Conservation (phyloP, 2,113 vertebrate species). For the Heterotilapia buettikoferi region DNA sequence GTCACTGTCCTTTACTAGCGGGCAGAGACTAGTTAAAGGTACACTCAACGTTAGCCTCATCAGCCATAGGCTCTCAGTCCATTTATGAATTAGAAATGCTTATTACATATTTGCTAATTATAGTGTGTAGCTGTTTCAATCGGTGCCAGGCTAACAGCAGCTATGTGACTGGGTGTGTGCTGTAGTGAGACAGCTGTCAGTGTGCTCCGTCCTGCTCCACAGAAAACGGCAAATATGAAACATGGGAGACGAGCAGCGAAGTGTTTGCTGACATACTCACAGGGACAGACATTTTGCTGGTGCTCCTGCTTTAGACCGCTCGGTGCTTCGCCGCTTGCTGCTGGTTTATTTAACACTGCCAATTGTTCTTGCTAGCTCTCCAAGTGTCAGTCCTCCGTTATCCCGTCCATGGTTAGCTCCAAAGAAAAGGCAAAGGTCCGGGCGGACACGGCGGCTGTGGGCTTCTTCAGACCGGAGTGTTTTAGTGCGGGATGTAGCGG, state of each 20-base stretch:
- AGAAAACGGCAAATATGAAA: neutral
- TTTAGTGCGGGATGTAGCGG: neutral
- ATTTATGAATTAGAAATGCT: neutral
- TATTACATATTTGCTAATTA: neutral
- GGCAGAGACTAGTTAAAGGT: neutral
- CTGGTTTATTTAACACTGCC: neutral
- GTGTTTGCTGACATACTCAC: slow-evolving; percentile 32
- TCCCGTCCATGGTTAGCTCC: neutral
- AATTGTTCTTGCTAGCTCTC: neutral
- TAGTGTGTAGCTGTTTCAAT: neutral
- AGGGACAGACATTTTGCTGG: slow-evolving; percentile 57
- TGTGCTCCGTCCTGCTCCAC: neutral
- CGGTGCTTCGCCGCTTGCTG: neutral
- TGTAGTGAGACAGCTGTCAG: neutral
- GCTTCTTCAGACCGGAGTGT: neutral
- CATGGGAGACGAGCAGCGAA: neutral
- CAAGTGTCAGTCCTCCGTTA: neutral
- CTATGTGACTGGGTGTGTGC: slow-evolving; percentile 7
- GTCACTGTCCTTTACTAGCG: neutral
- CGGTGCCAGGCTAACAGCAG: neutral
- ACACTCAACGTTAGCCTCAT: neutral
- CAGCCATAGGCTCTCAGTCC: neutral
- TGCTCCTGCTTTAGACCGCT: neutral
- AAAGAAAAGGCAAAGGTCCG: neutral
- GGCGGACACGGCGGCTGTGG: neutral